These are phyloP conservation scores for Pecten maximus DNA, from an alignment of 2,888 invertebrate genomes.

Conservation along the genomic window DNA sequence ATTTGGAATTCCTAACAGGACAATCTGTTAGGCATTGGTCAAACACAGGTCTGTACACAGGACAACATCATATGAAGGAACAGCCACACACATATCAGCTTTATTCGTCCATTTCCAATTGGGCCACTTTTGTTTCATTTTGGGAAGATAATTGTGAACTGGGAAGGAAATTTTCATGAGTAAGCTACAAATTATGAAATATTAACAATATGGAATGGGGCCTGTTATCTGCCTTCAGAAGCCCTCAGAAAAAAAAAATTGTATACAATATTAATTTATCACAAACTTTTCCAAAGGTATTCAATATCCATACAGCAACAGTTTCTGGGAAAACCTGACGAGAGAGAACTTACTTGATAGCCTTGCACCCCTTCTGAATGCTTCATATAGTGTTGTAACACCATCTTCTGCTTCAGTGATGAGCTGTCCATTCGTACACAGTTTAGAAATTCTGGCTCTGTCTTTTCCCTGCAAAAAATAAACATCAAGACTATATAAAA, in stretches of 20 bases:
- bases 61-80: not conserved
- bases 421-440: conserved; percentile 70
- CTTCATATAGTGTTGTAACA: conserved; percentile 69
- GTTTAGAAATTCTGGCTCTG: conserved; percentile 66
- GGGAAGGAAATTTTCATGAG: no score
- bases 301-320: no score
- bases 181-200: no score
- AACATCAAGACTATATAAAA: no score
- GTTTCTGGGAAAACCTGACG: not conserved
- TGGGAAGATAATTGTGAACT: no score
- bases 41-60: not conserved
- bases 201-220: no score
- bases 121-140: no score
- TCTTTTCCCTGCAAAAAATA: conserved; percentile 70
- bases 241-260: no score
- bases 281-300: not conserved
- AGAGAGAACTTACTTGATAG: conserved; percentile 69
- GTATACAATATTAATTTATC: not conserved
- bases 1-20: not conserved
- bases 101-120: no score
- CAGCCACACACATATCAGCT: not conserved
- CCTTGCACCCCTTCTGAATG: conserved; percentile 72
- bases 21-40: not conserved
- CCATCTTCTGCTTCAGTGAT: conserved; percentile 70
- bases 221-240: no score